Evolutionary conservation across 2,888 invertebrate species (phyloP).

Genomic region (Unio delphinus): DNA sequence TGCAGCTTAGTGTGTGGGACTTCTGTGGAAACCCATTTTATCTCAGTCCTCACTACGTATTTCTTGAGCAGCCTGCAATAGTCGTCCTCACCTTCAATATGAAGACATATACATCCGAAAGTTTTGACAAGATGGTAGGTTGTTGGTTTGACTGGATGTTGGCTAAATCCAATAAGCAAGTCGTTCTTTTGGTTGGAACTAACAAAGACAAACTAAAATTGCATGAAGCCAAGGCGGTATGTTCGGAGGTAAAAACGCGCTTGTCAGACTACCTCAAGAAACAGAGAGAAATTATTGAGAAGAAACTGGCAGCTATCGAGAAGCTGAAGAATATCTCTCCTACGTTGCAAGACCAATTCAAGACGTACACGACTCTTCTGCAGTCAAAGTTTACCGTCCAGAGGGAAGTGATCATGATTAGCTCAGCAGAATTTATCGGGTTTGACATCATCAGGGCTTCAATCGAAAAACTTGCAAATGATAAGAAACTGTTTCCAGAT

Average conservation of each 20-base stretch:
- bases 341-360: constrained; percentile 65
- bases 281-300: constrained; percentile 49
- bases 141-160: constrained; percentile 69
- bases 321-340: constrained; percentile 62
- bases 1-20: constrained; percentile 64
- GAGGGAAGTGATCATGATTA: constrained; percentile 60
- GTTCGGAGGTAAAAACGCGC: constrained; percentile 42
- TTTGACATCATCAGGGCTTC: constrained; percentile 56
- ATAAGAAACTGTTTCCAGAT: constrained; percentile 56
- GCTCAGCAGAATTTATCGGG: constrained; percentile 53
- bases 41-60: constrained; percentile 58
- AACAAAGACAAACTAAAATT: constrained; percentile 57
- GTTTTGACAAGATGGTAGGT: constrained; percentile 61
- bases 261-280: constrained; percentile 44
- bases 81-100: constrained; percentile 66
- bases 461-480: constrained; percentile 54
- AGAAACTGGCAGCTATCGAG: constrained; percentile 60
- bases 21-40: constrained; percentile 66
- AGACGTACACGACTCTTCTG: constrained; percentile 58
- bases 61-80: constrained; percentile 64
- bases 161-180: constrained; percentile 62
- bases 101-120: constrained; percentile 53
- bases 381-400: constrained; percentile 59
- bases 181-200: constrained; percentile 65
- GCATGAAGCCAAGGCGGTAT: constrained; percentile 30